phyloP scores from a whole-genome alignment of 2,888 invertebrate genomes.

The Drosophila percnosoma region DNA sequence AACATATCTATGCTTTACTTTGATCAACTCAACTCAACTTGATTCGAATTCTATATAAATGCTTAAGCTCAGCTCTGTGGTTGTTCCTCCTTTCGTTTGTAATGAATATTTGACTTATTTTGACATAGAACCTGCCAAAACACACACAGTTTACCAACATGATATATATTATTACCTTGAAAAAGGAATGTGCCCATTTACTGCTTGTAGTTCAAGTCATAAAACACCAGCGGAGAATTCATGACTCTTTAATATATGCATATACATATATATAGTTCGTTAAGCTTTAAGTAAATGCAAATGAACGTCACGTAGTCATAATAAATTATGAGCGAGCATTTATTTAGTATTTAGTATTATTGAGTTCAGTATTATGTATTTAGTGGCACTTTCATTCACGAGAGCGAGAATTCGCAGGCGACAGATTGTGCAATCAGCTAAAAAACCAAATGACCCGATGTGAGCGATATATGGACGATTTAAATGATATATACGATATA shows the following conservation, averaged over 20 bases:
- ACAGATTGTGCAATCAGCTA: slow-evolving; percentile 12
- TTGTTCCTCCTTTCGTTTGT: background rate
- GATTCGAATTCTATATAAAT: background rate
- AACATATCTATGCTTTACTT: background rate
- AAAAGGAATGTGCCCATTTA: background rate
- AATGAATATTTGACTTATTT: background rate
- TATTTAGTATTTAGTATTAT: slow-evolving; percentile 3
- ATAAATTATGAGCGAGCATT: slow-evolving; percentile 34
- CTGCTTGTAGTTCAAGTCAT: background rate
- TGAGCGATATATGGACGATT: background rate
- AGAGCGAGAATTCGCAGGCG: background rate
- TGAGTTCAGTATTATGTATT: slow-evolving; percentile 17
- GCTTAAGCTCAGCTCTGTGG: background rate
- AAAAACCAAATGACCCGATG: background rate
- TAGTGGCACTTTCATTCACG: slow-evolving; percentile 10
- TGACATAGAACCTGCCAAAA: background rate
- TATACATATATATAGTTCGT: background rate
- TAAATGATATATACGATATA: background rate
- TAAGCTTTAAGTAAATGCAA: slow-evolving; percentile 8
- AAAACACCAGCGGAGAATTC: slow-evolving; percentile 3
- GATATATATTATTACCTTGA: background rate
- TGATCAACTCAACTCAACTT: background rate
- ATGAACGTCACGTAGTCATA: slow-evolving; percentile 44
- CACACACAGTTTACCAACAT: background rate
- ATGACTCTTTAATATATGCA: slow-evolving; percentile 5